Evolutionary conservation across 1,140 invertebrate species (phyloP).

Genomic region (Aphidius gifuensis): DNA sequence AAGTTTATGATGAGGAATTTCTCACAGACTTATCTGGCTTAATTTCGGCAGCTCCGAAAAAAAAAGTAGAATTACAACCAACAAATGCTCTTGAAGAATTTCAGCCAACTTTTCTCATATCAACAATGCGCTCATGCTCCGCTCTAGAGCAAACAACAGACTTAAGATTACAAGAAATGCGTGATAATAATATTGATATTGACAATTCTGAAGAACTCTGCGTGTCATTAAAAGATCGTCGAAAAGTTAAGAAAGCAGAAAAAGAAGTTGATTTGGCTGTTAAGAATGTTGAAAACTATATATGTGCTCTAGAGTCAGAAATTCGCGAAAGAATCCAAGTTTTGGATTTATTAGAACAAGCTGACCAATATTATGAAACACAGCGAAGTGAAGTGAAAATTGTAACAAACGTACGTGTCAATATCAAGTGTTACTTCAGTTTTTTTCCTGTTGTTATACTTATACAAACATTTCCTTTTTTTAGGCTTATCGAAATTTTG

Average conservation of each 20-base stretch:
- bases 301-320: conserved; percentile 75
- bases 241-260: conserved; percentile 81
- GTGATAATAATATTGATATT: conserved; percentile 47
- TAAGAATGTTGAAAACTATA: conserved; percentile 74
- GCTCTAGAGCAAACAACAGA: conserved; percentile 54
- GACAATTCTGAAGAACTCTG: conserved; percentile 66
- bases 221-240: conserved; percentile 74
- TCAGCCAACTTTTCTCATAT: conserved; percentile 52
- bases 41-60: conserved; percentile 70
- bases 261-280: conserved; percentile 82
- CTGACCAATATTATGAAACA: conserved; percentile 83
- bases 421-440: conserved; percentile 41
- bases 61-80: conserved; percentile 64
- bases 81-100: conserved; percentile 54
- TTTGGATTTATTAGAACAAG: conserved; percentile 72
- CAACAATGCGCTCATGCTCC: conserved; percentile 57
- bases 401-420: conserved; percentile 75
- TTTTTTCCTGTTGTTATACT: conserved; percentile 18
- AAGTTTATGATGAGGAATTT: conserved; percentile 83
- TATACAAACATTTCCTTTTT: conserved; percentile 31
- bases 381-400: conserved; percentile 90
- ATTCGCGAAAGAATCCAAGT: conserved; percentile 76
- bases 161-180: conserved; percentile 45
- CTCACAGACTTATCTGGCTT: conserved; percentile 78
- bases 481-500: conserved; percentile 91